Evolutionary conservation across 2,888 invertebrate genomes (phyloP).

Genomic region (Unio pictorum): DNA sequence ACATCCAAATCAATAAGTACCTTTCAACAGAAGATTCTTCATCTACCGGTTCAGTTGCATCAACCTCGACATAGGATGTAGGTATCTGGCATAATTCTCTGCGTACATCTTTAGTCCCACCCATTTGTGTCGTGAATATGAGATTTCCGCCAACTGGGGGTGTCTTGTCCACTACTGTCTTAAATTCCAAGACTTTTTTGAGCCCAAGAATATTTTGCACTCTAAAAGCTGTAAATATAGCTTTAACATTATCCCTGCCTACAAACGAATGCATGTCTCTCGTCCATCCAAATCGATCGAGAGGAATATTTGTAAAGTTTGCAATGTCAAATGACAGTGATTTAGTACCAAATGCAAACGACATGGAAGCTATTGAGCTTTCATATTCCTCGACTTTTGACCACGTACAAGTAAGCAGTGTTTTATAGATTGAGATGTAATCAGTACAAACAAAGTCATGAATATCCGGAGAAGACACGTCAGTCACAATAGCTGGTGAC

Average conservation of each 20-base stretch:
- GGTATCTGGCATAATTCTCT: constrained; percentile 39
- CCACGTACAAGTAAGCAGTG: constrained; percentile 35
- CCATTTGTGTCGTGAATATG: constrained; percentile 30
- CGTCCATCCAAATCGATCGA: not conserved
- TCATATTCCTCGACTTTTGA: constrained; percentile 33
- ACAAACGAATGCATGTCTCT: not conserved
- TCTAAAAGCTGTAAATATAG: constrained; percentile 21
- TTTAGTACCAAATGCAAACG: constrained; percentile 28
- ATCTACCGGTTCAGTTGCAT: constrained; percentile 19
- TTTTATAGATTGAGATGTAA: constrained; percentile 25
- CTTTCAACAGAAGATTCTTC: constrained; percentile 34
- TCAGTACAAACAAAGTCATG: constrained; percentile 29
- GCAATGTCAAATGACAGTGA: constrained; percentile 17
- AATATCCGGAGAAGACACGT: constrained; percentile 33
- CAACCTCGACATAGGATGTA: constrained; percentile 29
- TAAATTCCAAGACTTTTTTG: constrained; percentile 14
- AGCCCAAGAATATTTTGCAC: constrained; percentile 29
- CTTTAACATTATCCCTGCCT: not conserved
- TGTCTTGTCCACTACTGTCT: constrained; percentile 31
- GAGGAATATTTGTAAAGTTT: constrained; percentile 10
- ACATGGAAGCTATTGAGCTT: constrained; percentile 31
- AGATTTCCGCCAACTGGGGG: constrained; percentile 25
- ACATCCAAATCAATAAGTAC: constrained; percentile 1
- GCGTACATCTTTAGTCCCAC: not conserved
- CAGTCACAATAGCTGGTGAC: constrained; percentile 36